Percentiles rank a stretch among this genome's conserved stretches.
Evolutionary conservation across 2,113 vertebrate genomes (phyloP).

Genomic region (Dromaius novaehollandiae): DNA sequence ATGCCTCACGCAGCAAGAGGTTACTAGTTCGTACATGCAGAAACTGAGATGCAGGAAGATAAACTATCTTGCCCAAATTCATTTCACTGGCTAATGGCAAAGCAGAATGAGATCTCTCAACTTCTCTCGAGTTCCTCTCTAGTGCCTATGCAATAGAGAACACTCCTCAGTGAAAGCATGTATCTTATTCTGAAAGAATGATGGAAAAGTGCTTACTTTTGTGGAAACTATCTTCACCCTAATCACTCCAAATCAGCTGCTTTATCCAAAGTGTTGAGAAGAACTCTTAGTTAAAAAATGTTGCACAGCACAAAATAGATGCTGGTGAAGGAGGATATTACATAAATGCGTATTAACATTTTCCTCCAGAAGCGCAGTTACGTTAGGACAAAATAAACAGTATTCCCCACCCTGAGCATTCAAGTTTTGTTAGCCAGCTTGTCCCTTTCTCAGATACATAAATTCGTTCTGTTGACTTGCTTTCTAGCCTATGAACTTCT

Average conservation of each 20-base stretch:
- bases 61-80: not conserved
- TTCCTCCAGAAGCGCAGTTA: not conserved
- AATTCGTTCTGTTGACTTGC: not conserved
- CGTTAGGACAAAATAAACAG: not conserved
- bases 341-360: not conserved
- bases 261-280: not conserved
- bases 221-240: not conserved
- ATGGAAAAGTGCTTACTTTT: not conserved
- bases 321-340: not conserved
- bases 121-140: not conserved
- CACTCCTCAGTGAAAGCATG: not conserved
- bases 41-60: not conserved
- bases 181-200: not conserved
- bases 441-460: not conserved
- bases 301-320: not conserved
- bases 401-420: not conserved
- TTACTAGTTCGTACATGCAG: fast-evolving
- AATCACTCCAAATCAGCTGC: not conserved
- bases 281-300: not conserved
- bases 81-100: not conserved
- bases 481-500: not conserved
- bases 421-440: fast-evolving
- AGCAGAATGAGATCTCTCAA: not conserved
- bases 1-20: not conserved
- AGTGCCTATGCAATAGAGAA: not conserved